phyloP scores from a whole-genome alignment of 2,113 vertebrate genomes.

The Ammodytes dubius region DNA sequence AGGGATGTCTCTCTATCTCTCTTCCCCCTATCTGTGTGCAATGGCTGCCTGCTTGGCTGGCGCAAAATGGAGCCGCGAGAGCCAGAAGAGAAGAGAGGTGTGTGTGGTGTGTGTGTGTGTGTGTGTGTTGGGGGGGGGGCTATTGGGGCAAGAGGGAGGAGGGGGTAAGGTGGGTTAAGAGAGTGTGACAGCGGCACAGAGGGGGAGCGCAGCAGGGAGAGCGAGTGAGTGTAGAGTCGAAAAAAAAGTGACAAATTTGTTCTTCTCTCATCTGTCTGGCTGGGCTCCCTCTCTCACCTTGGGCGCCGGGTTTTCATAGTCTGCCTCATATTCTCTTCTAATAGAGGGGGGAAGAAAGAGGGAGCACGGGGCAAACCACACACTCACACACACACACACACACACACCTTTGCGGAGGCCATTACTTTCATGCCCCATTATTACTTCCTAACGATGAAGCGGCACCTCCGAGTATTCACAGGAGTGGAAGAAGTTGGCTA shows the following conservation, averaged over 20 bases:
- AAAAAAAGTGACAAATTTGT: conserved; percentile 56
- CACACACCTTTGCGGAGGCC: conserved; percentile 27
- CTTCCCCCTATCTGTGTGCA: conserved; percentile 45
- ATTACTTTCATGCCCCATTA: conserved; percentile 58
- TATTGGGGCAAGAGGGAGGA: conserved; percentile 13
- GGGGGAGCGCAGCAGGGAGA: conserved; percentile 28
- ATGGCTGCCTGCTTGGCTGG: conserved; percentile 67
- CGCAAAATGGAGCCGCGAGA: conserved; percentile 70
- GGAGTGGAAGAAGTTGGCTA: conserved; percentile 43
- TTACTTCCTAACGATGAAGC: conserved; percentile 68
- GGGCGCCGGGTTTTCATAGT: conserved; percentile 63
- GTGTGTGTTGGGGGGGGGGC: neutral
- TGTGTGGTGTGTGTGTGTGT: neutral
- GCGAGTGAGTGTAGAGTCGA: conserved; percentile 18
- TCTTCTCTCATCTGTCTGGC: conserved; percentile 60
- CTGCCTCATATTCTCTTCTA: conserved; percentile 43
- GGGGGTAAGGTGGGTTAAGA: conserved; percentile 12
- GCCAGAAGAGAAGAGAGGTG: neutral
- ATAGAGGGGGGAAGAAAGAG: conserved; percentile 14
- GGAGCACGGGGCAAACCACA: conserved; percentile 16
- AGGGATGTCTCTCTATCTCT: neutral
- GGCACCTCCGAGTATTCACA: conserved; percentile 35
- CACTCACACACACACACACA: conserved; percentile 26
- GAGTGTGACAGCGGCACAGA: conserved; percentile 42
- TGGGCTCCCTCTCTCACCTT: conserved; percentile 65